Conservation (phyloP, 2,113 vertebrate genomes). For the Xyrauchen texanus region DNA sequence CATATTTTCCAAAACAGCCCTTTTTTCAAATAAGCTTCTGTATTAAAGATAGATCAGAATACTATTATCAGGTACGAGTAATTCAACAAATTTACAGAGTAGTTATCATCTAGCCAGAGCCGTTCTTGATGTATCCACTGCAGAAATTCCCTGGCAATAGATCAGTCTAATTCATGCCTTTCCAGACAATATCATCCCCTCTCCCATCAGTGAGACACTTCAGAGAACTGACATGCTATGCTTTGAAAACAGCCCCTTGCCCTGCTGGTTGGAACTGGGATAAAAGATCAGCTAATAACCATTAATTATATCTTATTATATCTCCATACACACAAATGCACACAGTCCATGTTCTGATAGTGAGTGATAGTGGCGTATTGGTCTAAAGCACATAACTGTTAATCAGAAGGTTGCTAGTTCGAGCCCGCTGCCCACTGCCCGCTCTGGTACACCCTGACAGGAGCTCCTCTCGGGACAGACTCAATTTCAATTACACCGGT, state of each 20-base stretch:
- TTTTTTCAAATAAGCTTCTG: not conserved
- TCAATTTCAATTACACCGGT: too few relatives aligned
- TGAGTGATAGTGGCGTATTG: too few relatives aligned
- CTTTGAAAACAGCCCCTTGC: conserved; percentile 67
- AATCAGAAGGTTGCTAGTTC: too few relatives aligned
- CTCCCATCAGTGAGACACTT: conserved; percentile 61
- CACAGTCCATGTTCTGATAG: not conserved
- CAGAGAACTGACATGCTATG: conserved; percentile 62
- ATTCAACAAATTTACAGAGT: not conserved
- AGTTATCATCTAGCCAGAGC: not conserved
- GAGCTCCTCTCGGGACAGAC: too few relatives aligned
- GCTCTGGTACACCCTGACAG: too few relatives aligned
- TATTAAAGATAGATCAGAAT: not conserved
- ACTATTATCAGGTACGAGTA: not conserved
- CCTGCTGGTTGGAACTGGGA: conserved; percentile 72
- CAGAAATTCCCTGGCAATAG: conserved; percentile 68
- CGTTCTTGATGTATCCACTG: conserved; percentile 58
- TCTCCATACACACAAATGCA: conserved; percentile 35
- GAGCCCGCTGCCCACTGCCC: too few relatives aligned
- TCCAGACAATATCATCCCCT: conserved; percentile 62
- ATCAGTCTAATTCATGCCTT: conserved; percentile 67
- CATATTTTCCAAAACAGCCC: not conserved
- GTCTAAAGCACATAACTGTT: too few relatives aligned
- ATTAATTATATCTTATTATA: conserved; percentile 32
- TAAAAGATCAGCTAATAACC: conserved; percentile 41